These are phyloP conservation scores for Malurus elegans DNA, from an alignment of 2,113 vertebrate species.

Conservation along the genomic window DNA sequence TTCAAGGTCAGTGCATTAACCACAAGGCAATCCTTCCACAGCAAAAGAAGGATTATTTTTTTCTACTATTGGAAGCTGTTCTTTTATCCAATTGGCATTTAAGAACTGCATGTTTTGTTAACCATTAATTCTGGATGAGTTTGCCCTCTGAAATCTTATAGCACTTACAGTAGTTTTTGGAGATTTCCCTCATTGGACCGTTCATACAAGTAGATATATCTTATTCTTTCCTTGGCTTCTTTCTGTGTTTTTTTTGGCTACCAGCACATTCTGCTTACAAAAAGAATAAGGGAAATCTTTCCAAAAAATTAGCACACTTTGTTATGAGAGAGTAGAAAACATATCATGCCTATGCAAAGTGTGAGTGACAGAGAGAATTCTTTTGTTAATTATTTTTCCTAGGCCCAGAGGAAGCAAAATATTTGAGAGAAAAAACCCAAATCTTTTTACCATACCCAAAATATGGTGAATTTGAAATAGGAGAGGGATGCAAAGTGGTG, in stretches of 20 bases:
- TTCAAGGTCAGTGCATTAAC: background rate
- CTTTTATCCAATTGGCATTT: background rate
- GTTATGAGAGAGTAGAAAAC: background rate
- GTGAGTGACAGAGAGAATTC: background rate
- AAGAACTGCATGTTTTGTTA: constrained; percentile 28
- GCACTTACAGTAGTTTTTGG: constrained; percentile 42
- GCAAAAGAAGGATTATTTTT: background rate
- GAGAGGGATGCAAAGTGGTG: background rate
- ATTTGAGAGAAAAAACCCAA: constrained; percentile 22
- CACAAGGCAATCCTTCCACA: background rate
- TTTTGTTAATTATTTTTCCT: constrained; percentile 34
- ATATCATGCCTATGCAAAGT: background rate
- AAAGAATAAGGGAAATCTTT: constrained; percentile 13
- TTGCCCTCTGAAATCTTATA: constrained; percentile 38
- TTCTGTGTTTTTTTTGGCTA: constrained; percentile 56
- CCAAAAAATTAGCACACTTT: constrained; percentile 22
- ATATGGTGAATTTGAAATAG: background rate
- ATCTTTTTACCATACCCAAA: background rate
- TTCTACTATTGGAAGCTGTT: background rate
- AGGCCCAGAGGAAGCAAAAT: constrained; percentile 32
- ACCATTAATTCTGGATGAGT: background rate
- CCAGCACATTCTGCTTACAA: background rate
- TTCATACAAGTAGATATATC: constrained; percentile 22
- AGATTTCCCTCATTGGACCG: constrained; percentile 40
- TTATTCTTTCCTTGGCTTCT: constrained; percentile 40